A percentile compares a stretch with the other conserved stretches of the same genome.
These are phyloP conservation scores for Aratinga solstitialis DNA, from an alignment of 2,797 vertebrate species.

Conservation along the genomic window DNA sequence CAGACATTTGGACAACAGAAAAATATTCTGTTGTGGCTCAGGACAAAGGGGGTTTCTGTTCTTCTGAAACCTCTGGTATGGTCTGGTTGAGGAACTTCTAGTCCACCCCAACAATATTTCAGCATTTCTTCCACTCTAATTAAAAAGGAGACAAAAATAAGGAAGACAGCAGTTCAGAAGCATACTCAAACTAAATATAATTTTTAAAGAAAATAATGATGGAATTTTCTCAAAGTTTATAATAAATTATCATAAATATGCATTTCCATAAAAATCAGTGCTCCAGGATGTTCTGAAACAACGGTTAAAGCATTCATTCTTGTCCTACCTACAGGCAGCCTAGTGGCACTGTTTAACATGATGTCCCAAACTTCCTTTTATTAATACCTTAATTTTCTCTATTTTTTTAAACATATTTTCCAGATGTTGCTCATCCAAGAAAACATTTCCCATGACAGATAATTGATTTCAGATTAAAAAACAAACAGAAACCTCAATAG, in stretches of 20 bases:
- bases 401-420: slow-evolving; percentile 1
- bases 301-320: background rate
- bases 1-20: background rate
- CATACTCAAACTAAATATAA: background rate
- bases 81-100: background rate
- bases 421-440: background rate
- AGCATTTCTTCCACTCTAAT: background rate
- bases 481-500: background rate
- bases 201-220: background rate
- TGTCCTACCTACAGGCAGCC: background rate
- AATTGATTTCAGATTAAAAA: slow-evolving; percentile 41
- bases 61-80: background rate
- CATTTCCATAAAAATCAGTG: background rate
- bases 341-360: background rate
- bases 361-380: background rate
- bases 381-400: background rate
- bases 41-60: slow-evolving; percentile 13
- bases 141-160: slow-evolving; percentile 3
- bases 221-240: background rate
- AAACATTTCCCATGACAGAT: background rate
- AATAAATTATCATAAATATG: background rate
- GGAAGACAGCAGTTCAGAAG: background rate
- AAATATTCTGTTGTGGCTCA: background rate
- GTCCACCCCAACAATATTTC: background rate
- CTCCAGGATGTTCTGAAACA: background rate